Percentiles rank a stretch among this genome's conserved stretches.
These are phyloP conservation scores for Aphis craccivora DNA, from an alignment of 1,140 invertebrate species.

Conservation along the genomic window DNA sequence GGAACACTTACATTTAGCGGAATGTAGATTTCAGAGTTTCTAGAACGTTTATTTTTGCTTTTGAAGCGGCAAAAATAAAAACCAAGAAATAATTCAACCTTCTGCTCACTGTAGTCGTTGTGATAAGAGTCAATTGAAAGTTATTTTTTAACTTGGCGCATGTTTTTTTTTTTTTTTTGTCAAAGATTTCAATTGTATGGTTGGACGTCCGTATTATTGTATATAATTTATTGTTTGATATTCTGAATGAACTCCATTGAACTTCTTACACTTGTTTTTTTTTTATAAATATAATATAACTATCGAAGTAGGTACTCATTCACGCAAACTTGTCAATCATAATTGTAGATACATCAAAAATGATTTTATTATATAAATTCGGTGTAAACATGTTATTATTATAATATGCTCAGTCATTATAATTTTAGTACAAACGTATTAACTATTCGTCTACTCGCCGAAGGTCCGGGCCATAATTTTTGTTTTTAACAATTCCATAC, in stretches of 20 bases:
- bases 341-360: background rate
- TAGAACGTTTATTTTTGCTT: background rate
- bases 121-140: slow-evolving; percentile 6
- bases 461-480: background rate
- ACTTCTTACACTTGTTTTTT: background rate
- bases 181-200: background rate
- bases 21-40: slow-evolving; percentile 30
- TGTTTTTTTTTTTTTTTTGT: background rate
- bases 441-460: background rate
- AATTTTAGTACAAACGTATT: background rate
- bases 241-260: background rate
- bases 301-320: background rate
- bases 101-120: background rate
- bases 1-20: background rate
- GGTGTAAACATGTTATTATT: background rate
- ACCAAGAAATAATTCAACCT: background rate
- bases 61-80: background rate
- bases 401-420: background rate
- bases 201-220: background rate
- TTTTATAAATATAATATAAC: background rate
- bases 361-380: background rate
- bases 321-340: background rate
- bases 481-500: background rate
- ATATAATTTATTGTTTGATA: background rate
- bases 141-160: background rate